phyloP scores from a whole-genome alignment of 2,888 invertebrate genomes.

The Brenthis hecate region DNA sequence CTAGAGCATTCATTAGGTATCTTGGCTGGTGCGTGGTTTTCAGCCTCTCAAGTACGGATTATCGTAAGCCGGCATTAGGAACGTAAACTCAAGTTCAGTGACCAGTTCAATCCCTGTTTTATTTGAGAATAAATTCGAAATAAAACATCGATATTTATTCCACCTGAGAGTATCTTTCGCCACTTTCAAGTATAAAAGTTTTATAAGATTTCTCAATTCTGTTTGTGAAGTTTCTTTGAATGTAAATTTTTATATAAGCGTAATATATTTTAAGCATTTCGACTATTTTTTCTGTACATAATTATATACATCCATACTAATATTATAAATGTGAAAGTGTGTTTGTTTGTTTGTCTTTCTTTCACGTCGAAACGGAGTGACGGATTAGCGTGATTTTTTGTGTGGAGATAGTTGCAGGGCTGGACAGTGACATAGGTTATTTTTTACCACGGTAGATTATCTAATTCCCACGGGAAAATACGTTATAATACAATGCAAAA shows the following conservation, averaged over 20 bases:
- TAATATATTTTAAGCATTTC: too few species aligned
- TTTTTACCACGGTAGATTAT: too few species aligned
- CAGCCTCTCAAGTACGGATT: slow-evolving; percentile 44
- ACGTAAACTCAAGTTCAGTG: slow-evolving; percentile 40
- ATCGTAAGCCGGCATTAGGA: slow-evolving; percentile 38
- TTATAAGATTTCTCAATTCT: slow-evolving; percentile 27
- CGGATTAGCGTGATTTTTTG: too few species aligned
- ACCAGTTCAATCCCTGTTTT: slow-evolving; percentile 36
- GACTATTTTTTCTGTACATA: too few species aligned
- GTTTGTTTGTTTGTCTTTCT: too few species aligned
- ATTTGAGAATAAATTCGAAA: slow-evolving; percentile 35
- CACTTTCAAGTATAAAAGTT: slow-evolving; percentile 35
- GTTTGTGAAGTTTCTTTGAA: slow-evolving; percentile 15
- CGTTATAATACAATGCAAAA: too few species aligned
- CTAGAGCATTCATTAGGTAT: slow-evolving; percentile 73
- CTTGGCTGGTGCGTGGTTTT: slow-evolving; percentile 44
- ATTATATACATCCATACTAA: too few species aligned
- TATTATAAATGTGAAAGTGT: too few species aligned
- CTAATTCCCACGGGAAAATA: too few species aligned
- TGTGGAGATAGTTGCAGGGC: too few species aligned
- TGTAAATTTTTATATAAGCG: neutral
- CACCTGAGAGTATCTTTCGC: slow-evolving; percentile 34
- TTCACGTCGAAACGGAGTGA: too few species aligned
- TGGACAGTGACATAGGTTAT: too few species aligned
- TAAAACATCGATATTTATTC: slow-evolving; percentile 35